Evolutionary conservation across 2,888 invertebrate genomes (phyloP), one percentile per base, ranked within the genome.

Genomic region (Andricus quercusramuli): DNA sequence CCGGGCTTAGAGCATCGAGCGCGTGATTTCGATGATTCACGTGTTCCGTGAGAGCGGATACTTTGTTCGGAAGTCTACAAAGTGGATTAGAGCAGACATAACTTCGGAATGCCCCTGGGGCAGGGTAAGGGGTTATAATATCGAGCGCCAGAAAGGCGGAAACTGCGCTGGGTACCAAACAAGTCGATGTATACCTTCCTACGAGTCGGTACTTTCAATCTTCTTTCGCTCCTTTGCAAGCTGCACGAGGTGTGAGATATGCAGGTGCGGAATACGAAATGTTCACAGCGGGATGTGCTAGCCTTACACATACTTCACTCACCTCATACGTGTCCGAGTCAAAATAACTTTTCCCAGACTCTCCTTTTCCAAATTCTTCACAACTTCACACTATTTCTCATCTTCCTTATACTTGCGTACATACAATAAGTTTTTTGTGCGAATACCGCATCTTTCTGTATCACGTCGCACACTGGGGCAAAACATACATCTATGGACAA

Each of bases 1-100:
- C 13, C 15, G n/a, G 74, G 32, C n/a, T 1, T 41, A 22, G 25
- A 56, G 56, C 29, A 56, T 56, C 37, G 70, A 37, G 80, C 79
- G 82, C 81, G 82, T 81, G 82, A 83, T 83, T 83, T 80, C 81
- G 81, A 83, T 82, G 83, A 82, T 83, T 78, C 80, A 83, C 83
- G 83, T 83, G 83, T 81, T 78, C 79, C 77, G 20, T 68, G 68
- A 44, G 68, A 68, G 67, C 37, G 79, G 82, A 77, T 83, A 82
- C 83, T 83, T 78, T 78, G 80, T 79, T 80, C 82, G 80, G 79
- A 83, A 83, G 80, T 76, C 82, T 80, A 78, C 80, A 79, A 80
- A 83, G 83, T 82, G 80, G 83, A 83, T 82, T 79, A 79, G 78
- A 83, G 82, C 80, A 77, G 82, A 79, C 80, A 82, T 81, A 81